A percentile compares a stretch with the other conserved stretches of the same genome.
These are phyloP conservation scores for Felis chaus DNA, from an alignment of 2,113 vertebrate species.

Conservation along the genomic window DNA sequence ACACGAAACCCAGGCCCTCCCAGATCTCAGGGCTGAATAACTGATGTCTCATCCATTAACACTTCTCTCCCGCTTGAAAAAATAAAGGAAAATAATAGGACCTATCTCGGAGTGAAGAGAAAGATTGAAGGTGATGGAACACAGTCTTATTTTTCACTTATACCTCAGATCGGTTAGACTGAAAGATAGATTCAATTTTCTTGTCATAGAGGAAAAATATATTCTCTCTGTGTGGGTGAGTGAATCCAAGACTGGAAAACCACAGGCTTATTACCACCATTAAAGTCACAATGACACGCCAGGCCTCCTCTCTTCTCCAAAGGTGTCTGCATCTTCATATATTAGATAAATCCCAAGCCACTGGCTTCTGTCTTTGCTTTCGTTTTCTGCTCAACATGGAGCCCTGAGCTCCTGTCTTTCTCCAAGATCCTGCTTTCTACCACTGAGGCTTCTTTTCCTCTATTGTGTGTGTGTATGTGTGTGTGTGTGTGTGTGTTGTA, in stretches of 20 bases:
- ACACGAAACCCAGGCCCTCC: neutral
- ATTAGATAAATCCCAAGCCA: neutral
- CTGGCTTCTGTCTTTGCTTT: neutral
- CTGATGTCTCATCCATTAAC: neutral
- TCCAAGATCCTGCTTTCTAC: neutral
- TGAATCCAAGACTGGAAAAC: neutral
- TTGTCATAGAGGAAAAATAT: slow-evolving; percentile 27
- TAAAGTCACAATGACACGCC: slow-evolving; percentile 4
- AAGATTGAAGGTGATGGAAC: slow-evolving; percentile 46
- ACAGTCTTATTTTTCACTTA: neutral
- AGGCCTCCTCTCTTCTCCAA: neutral
- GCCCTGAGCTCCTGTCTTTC: neutral
- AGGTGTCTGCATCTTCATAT: neutral
- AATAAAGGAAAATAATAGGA: slow-evolving; percentile 53
- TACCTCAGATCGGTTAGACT: neutral
- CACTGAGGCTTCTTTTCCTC: neutral
- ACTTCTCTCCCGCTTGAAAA: neutral
- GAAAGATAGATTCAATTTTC: slow-evolving; percentile 70
- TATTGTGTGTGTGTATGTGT: neutral
- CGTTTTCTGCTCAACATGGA: neutral
- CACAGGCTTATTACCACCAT: neutral
- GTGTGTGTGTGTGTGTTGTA: neutral
- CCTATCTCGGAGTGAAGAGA: neutral
- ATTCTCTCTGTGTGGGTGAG: slow-evolving; percentile 49
- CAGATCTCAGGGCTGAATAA: neutral